phyloP scores from a whole-genome alignment of 2,888 invertebrate species.

The Adelphocoris suturalis region DNA sequence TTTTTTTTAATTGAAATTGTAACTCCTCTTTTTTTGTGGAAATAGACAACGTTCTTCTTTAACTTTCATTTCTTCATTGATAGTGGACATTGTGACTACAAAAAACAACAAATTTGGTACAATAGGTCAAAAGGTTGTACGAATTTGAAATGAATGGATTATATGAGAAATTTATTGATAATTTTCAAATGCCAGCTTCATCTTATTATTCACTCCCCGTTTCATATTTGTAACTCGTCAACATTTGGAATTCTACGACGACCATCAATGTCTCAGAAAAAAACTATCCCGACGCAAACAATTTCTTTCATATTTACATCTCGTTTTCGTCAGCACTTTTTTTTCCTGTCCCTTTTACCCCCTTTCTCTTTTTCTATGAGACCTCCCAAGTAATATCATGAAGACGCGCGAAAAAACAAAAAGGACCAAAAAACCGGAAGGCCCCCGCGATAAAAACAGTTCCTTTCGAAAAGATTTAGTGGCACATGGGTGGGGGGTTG shows the following conservation, averaged over 20 bases:
- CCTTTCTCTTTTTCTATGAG: neutral
- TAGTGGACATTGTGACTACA: no score
- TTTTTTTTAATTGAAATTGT: no score
- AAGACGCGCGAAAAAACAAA: conserved; percentile 23
- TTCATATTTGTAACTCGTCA: neutral
- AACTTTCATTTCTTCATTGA: no score
- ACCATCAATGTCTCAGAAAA: no score
- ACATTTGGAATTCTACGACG: no score
- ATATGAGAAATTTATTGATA: no score
- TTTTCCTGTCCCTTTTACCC: neutral
- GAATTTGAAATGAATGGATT: no score
- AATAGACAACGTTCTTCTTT: no score
- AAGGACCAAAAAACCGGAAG: conserved; percentile 34
- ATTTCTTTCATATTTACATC: conserved; percentile 18
- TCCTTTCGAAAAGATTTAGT: conserved; percentile 24
- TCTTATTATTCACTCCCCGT: neutral
- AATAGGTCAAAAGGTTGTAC: no score
- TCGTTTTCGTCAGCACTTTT: neutral
- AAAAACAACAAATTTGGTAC: no score
- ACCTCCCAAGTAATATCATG: conserved; percentile 31
- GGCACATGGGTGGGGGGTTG: neutral
- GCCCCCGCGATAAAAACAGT: conserved; percentile 14
- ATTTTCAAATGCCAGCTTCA: no score
- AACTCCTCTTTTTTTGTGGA: no score
- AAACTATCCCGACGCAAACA: neutral